Evolutionary conservation across 2,888 invertebrate species (phyloP), one percentile per base, ranked within the genome.

Genomic region (Lottia scabra): DNA sequence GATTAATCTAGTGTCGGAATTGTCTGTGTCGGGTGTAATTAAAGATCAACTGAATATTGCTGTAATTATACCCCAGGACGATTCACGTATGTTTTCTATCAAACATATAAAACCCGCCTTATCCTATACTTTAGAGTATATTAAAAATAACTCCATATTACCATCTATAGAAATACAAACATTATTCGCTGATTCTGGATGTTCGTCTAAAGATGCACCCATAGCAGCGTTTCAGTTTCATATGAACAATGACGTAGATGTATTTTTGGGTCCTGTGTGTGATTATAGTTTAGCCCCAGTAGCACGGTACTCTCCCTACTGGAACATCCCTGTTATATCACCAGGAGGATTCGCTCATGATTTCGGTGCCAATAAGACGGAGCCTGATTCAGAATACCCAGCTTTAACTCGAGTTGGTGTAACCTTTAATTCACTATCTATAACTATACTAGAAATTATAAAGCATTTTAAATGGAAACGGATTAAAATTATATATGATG

Each of bases 171-270:
- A 56, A 23, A 56, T 56, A 23, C 23, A 19, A 56, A 56, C 56
- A 13, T 23, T 56, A 56, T 56, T 56, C 13, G 56, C 56, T n/a
- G 56, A 56, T 56, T 56, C 56, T 12, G 56, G 56, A 10, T 56
- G 56, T 56, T 56, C 56, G 10, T 23, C 56, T 12, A 56, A 56
- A 56, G 56, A 56, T 56, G 56, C 56, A 56, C 56, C 56, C 56
- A 56, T 56, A 56, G 56, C 56, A 23, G 56, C 56, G 19, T 56
- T 56, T 23, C 19, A 56, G 19, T 56, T 56, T 56, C 56, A 56
- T 23, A 56, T 56, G 56, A 56, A 56, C 12, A 19, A 56, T 15
- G 23, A 56, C 19, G 56, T 56, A 10, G 56, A 56, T 23, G 23
- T 56, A 56, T 56, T 56, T 56, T 23, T 56, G 19, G 56, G 56